Conservation (phyloP, 2,888 invertebrate genomes). For the Athalia rosae region DNA sequence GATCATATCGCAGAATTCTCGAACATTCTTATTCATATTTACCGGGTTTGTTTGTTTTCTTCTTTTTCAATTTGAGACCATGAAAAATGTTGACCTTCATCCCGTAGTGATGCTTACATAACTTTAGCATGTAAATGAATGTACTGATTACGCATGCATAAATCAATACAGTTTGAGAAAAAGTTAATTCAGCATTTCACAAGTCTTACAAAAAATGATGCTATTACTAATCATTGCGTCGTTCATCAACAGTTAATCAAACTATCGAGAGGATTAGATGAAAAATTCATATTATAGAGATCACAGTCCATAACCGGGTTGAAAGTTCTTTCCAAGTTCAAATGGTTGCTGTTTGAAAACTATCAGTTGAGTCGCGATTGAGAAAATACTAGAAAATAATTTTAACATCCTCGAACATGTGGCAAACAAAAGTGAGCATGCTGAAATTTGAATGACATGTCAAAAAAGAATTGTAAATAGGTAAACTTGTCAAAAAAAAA, state of each 20-base stretch:
- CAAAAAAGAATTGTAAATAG: too few species aligned
- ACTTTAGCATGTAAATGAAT: background rate
- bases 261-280: background rate
- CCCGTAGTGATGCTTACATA: background rate
- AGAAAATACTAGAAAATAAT: too few species aligned
- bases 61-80: background rate
- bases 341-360: too few species aligned
- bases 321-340: conserved; percentile 3
- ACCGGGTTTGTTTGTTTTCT: background rate
- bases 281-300: conserved; percentile 19
- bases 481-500: too few species aligned
- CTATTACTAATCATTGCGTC: conserved; percentile 23
- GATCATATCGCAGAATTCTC: background rate
- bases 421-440: too few species aligned
- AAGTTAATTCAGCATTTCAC: conserved; percentile 14
- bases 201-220: conserved; percentile 36
- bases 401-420: too few species aligned
- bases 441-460: too few species aligned
- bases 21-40: conserved; percentile 1
- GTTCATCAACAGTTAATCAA: conserved; percentile 27
- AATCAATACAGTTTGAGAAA: background rate
- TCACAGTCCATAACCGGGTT: background rate
- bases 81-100: background rate
- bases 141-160: background rate
- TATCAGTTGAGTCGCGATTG: background rate